phyloP scores from a whole-genome alignment of 2,888 invertebrate species.

The Stegana nigrithorax region DNA sequence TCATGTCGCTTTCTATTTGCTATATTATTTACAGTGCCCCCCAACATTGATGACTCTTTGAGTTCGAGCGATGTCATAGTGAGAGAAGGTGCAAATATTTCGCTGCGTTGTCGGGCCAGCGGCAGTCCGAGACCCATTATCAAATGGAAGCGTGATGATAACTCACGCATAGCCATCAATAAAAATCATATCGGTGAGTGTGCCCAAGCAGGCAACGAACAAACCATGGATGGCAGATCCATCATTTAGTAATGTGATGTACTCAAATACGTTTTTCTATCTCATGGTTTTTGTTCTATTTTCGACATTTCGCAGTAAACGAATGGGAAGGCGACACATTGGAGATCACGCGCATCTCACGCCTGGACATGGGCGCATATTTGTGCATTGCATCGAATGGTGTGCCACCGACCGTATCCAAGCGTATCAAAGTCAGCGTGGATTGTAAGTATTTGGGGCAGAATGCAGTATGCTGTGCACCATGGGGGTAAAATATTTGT shows the following conservation, averaged over 20 bases:
- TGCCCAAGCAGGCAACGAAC: too few species aligned
- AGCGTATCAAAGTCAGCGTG: constrained; percentile 92
- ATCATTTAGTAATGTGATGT: constrained; percentile 49
- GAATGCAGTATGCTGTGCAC: too few species aligned
- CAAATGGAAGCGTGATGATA: constrained; percentile 93
- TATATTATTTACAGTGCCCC: constrained; percentile 79
- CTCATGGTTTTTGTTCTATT: too few species aligned
- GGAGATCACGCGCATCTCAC: constrained; percentile 86
- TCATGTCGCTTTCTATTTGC: not conserved
- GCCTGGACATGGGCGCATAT: constrained; percentile 92
- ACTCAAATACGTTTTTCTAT: too few species aligned
- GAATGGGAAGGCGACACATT: constrained; percentile 90
- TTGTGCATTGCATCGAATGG: constrained; percentile 90
- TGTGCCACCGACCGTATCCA: constrained; percentile 91
- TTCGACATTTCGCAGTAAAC: constrained; percentile 76
- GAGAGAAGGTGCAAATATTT: constrained; percentile 89
- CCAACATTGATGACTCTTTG: constrained; percentile 89
- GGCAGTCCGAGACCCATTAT: constrained; percentile 89
- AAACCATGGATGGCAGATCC: too few species aligned
- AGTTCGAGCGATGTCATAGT: constrained; percentile 91
- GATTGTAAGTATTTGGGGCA: constrained; percentile 92
- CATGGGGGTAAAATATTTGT: too few species aligned
- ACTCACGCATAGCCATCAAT: constrained; percentile 86
- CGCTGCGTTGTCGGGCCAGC: constrained; percentile 86
- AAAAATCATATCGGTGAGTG: constrained; percentile 81